phyloP scores from a whole-genome alignment of 2,113 vertebrate species.

The Formicarius rufipectus region DNA sequence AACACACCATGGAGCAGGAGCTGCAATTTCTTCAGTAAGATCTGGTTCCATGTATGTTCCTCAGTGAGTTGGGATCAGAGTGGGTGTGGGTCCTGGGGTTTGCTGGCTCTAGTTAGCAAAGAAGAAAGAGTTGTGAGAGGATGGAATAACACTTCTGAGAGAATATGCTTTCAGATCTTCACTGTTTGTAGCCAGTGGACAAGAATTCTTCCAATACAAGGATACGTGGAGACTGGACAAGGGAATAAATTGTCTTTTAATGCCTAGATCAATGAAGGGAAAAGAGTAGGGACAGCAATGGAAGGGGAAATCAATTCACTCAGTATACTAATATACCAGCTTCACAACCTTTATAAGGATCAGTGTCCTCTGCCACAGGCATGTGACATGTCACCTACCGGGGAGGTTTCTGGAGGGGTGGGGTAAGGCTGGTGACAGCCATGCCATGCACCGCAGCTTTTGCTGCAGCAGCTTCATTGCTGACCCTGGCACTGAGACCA shows the following conservation, averaged over 20 bases:
- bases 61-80: not conserved
- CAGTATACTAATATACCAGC: not conserved
- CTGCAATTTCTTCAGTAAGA: not conserved
- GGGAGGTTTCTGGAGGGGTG: accelerated
- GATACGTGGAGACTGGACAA: not conserved
- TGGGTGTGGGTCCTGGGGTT: not conserved
- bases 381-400: not conserved
- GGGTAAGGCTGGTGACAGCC: not conserved
- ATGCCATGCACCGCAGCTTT: not conserved
- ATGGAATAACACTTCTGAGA: not conserved
- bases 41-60: not conserved
- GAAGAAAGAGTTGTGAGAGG: not conserved
- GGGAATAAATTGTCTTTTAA: not conserved
- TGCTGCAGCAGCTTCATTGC: not conserved
- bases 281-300: not conserved
- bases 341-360: not conserved
- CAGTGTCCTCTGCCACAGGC: not conserved
- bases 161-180: not conserved
- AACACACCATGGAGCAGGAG: not conserved
- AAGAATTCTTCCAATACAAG: not conserved
- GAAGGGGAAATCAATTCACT: not conserved
- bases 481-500: not conserved
- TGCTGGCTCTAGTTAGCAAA: not conserved
- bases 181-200: not conserved
- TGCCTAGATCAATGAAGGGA: not conserved